Evolutionary conservation across 2,113 vertebrate species (phyloP).

Genomic region (Hemibagrus wyckioides): DNA sequence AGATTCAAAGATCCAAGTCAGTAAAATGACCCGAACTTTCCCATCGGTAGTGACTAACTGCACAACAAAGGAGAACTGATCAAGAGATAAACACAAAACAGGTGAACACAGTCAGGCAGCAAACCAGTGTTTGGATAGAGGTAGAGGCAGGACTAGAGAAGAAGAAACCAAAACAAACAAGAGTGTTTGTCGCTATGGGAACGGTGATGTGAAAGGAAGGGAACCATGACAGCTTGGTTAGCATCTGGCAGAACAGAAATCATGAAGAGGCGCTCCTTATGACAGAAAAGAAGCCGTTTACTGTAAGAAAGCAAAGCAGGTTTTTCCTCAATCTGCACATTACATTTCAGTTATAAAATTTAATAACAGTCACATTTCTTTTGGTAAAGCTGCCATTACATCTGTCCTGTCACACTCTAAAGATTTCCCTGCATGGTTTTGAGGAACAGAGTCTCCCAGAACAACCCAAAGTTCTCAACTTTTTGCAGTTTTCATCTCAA

Average conservation of each 20-base stretch:
- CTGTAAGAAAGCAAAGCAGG: neutral
- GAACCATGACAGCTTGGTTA: neutral
- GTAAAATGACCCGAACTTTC: too few relatives aligned
- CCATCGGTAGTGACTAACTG: neutral
- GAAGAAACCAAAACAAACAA: neutral
- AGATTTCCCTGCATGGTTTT: neutral
- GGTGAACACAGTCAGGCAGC: neutral
- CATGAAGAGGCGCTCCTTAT: neutral
- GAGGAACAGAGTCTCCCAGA: neutral
- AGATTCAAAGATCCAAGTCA: too few relatives aligned
- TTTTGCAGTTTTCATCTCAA: neutral
- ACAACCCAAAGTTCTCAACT: neutral
- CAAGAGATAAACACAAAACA: neutral
- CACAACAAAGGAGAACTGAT: neutral
- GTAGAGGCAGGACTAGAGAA: neutral
- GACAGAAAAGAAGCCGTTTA: neutral
- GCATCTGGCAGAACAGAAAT: slow-evolving; percentile 5
- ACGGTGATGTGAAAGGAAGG: neutral
- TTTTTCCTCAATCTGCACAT: neutral
- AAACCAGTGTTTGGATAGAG: neutral
- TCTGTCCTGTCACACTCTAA: neutral
- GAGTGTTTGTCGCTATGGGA: neutral
- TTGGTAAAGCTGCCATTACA: neutral
- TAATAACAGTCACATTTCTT: neutral
- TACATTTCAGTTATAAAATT: neutral